A percentile compares a stretch with the other conserved stretches of the same genome.
Evolutionary conservation across 2,888 invertebrate genomes (phyloP).

Genomic region (Zaprionus bogoriensis): DNA sequence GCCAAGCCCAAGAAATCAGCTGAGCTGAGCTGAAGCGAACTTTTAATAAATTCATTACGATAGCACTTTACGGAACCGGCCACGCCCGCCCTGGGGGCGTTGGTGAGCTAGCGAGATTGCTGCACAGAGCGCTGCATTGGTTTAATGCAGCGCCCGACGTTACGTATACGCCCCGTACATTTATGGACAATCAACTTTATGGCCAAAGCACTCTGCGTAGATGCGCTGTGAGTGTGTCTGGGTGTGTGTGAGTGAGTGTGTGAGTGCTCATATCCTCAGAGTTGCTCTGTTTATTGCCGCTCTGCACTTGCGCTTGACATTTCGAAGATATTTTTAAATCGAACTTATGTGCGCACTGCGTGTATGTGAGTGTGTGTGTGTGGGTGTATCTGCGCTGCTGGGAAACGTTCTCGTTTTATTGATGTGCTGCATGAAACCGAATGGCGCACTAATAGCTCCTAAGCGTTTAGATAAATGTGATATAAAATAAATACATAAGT

Average conservation of each 20-base stretch:
- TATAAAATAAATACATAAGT: background rate
- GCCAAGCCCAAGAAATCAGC: constrained; percentile 44
- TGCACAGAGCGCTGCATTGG: constrained; percentile 50
- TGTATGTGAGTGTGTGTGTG: too few species aligned
- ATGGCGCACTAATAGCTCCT: constrained; percentile 9
- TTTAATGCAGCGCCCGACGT: constrained; percentile 64
- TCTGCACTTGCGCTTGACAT: constrained; percentile 64
- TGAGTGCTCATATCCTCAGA: background rate
- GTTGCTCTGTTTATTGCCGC: constrained; percentile 63
- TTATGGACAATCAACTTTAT: constrained; percentile 75
- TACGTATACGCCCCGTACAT: constrained; percentile 77
- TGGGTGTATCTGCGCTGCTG: background rate
- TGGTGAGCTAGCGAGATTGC: background rate
- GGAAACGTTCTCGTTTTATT: constrained; percentile 20
- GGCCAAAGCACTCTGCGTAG: constrained; percentile 17
- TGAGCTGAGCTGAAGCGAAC: constrained; percentile 44
- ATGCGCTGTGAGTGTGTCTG: constrained; percentile 3
- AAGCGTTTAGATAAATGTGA: constrained; percentile 1
- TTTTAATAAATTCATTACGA: constrained; percentile 76
- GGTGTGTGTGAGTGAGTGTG: constrained; percentile 12
- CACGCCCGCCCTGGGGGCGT: constrained; percentile 7
- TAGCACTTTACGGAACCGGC: constrained; percentile 53
- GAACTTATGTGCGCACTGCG: constrained; percentile 36
- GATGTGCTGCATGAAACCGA: constrained; percentile 13
- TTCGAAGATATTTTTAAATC: constrained; percentile 67